phyloP scores from a whole-genome alignment of 2,113 vertebrate genomes.

The Agapornis roseicollis region DNA sequence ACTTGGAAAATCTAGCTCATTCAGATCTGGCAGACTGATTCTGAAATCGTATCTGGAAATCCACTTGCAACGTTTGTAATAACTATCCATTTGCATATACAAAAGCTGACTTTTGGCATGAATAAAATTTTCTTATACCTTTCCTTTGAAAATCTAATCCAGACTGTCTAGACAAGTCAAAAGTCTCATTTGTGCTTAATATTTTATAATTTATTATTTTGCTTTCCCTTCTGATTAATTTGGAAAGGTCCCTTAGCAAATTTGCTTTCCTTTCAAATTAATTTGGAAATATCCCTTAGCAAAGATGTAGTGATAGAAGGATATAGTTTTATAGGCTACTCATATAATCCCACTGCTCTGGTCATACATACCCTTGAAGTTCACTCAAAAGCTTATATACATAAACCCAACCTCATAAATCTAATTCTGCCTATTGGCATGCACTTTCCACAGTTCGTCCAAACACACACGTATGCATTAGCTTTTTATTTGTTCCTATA shows the following conservation, averaged over 20 bases:
- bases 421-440: background rate
- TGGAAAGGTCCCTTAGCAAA: background rate
- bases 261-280: background rate
- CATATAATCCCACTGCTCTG: background rate
- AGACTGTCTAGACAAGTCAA: constrained; percentile 63
- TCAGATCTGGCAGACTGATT: background rate
- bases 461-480: background rate
- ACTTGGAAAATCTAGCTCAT: constrained; percentile 1
- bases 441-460: background rate
- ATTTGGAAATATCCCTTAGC: background rate
- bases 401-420: background rate
- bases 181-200: constrained; percentile 14
- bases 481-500: constrained; percentile 11
- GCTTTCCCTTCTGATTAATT: background rate
- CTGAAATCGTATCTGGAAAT: constrained; percentile 14
- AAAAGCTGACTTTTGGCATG: constrained; percentile 22
- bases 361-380: background rate
- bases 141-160: constrained; percentile 34
- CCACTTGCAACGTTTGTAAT: background rate
- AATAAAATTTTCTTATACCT: background rate
- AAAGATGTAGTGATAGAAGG: background rate
- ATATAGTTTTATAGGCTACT: background rate
- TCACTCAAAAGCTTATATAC: background rate
- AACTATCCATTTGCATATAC: constrained; percentile 8
- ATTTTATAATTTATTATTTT: constrained; percentile 28